Evolutionary conservation across 2,888 invertebrate genomes (phyloP), one percentile per base, ranked within the genome.

Genomic region (Baronia brevicornis): DNA sequence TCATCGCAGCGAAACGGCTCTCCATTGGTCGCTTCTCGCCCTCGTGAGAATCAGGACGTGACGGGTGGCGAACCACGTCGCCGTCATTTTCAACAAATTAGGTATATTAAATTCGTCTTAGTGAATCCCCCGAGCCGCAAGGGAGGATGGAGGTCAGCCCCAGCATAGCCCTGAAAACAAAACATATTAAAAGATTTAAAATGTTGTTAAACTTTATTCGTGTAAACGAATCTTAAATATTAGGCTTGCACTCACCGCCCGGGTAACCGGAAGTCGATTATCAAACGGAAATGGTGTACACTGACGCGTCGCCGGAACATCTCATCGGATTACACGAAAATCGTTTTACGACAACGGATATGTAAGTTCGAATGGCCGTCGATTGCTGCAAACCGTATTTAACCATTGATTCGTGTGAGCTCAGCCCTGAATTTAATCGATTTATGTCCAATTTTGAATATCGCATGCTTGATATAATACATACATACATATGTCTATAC

Each of bases 181-280:
- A n/a, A n/a, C n/a, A n/a, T 14, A 14, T 5, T 25, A 7, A 3
- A 24, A 14, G 4, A 8, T 8, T 25, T 9, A 5, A 8, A 14
- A 13, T 24, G 11, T n/a, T n/a, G n/a, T n/a, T n/a, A 7, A 25
- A 12, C 13, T 25, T 5, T 15, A 8, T 5, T 12, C 2, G 1
- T 14, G 14, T 25, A 13, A 25, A 21, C 14, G 14, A n/a, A 37
- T 28, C 36, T 39, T 39, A 43, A 46, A 46, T 47, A 46, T 41
- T 43, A 40, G 40, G 38, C 42, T 46, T 47, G 8, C 11, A 44
- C 44, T 41, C 43, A 30, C 30, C 30, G 36, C 39, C 29, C 33
- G 39, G 38, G 33, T 39, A 30, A 41, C 56, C 63, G 69, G 68
- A 64, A 68, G 61, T 71, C 70, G 60, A 71, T 73, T 69, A 67